A percentile compares a stretch with the other conserved stretches of the same genome.
Evolutionary conservation across 2,797 vertebrate species (phyloP).

Genomic region (Iguana delicatissima): DNA sequence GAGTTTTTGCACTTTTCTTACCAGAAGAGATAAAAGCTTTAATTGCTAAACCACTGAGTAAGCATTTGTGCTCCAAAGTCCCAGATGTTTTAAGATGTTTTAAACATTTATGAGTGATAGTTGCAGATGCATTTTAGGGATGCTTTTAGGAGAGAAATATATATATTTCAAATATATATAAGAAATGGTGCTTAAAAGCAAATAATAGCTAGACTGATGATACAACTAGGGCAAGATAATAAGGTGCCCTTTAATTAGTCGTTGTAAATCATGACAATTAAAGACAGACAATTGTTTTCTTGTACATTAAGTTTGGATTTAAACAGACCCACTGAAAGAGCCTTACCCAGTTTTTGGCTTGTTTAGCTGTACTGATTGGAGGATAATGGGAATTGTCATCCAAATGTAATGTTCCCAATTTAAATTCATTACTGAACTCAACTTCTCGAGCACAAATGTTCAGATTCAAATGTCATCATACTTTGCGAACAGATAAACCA

Average conservation of each 20-base stretch:
- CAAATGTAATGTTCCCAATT: no score
- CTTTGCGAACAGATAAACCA: background rate
- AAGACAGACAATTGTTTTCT: conserved; percentile 16
- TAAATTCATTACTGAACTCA: background rate
- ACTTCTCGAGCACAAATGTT: background rate
- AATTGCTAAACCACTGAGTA: conserved; percentile 43
- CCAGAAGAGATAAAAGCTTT: conserved; percentile 20
- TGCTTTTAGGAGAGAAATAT: conserved; percentile 23
- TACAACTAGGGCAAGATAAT: conserved; percentile 16
- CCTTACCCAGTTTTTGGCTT: background rate
- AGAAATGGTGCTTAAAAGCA: conserved; percentile 20
- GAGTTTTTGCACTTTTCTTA: conserved; percentile 32
- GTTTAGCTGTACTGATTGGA: background rate
- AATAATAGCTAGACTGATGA: background rate
- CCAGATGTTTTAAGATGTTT: conserved; percentile 36
- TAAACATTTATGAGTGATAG: conserved; percentile 30
- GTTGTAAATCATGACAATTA: background rate
- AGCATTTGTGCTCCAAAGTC: conserved; percentile 43
- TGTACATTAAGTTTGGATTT: background rate
- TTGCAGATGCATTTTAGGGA: background rate
- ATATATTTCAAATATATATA: background rate
- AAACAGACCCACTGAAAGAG: background rate
- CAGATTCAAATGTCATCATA: background rate
- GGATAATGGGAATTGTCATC: no score
- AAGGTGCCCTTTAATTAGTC: conserved; percentile 22